Evolutionary conservation across 2,888 invertebrate species (phyloP), one percentile per base, ranked within the genome.

Genomic region (Nematopogon swammerdamellus): DNA sequence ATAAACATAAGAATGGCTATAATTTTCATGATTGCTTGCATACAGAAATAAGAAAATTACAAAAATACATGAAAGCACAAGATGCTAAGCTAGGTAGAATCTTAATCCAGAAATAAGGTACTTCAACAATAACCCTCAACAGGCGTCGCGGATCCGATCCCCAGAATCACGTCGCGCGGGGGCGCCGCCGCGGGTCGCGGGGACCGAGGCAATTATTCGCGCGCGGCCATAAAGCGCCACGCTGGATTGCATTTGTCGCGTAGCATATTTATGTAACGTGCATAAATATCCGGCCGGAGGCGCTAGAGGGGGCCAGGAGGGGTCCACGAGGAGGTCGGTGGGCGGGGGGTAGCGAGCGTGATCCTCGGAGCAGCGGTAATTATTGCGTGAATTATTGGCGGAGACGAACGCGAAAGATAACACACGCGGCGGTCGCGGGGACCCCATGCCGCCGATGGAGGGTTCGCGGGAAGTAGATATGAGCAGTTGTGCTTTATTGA

Each of bases 301-400:
- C 18, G 18, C 42, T 18, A 18, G 47, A 19, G 47, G 45, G 16
- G 17, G 47, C 30, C 14, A 46, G 25, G 18, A 20, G 17, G 46
- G 46, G n/a, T n/a, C n/a, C n/a, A 29, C 18, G 11, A 4, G 20
- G n/a, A 17, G 36, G 36, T n/a, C n/a, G n/a, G n/a, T n/a, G 36
- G 11, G 14, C 11, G 68, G 69, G 66, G 67, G 63, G 61, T 67
- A 65, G 62, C 60, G 69, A 30, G 59, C 59, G 72, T 69, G 75
- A 71, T 70, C 64, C 68, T 63, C 63, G 60, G 6, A 63, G 61
- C 64, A 68, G 71, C 70, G 67, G 77, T 73, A 79, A 77, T 79
- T 77, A 79, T 73, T 70, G 75, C 69, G 69, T 76, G 76, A 79
- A 75, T 77, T 77, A 77, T 79, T 77, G 76, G 68, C 69, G 69